Evolutionary conservation across 2,888 invertebrate genomes (phyloP), one percentile per base, ranked within the genome.

Genomic region (Macroteleia sp.): DNA sequence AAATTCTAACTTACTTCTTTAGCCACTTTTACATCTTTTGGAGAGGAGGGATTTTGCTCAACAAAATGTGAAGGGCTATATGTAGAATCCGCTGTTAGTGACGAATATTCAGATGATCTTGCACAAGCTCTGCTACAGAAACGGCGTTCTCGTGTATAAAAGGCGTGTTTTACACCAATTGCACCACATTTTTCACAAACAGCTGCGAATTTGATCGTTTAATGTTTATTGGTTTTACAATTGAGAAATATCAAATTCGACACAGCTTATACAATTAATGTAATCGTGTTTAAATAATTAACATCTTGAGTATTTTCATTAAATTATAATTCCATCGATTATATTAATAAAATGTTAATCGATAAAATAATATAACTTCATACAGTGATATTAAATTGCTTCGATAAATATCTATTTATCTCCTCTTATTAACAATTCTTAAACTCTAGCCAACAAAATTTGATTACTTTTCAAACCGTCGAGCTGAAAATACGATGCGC

Each of bases 161-260:
- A 97, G 10, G 96, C 96, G 90, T 96, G 96, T 87, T 96, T 96
- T 22, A 96, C 96, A 50, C 96, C 97, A 81, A 96, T 95, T 14
- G 96, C 95, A 48, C 96, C 96, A 91, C 97, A 97, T 90, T 95
- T 95, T 91, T 96, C 95, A 92, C 96, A 97, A 44, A 96, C 95
- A 85, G 96, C 96, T 96, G 88, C 20, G 81, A 67, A 41, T 25
- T n/a, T n/a, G n/a, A n/a, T n/a, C n/a, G n/a, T n/a, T n/a, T n/a
- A n/a, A n/a, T n/a, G n/a, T n/a, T n/a, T n/a, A n/a, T n/a, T n/a
- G n/a, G n/a, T n/a, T n/a, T n/a, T n/a, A n/a, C n/a, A n/a, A n/a
- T n/a, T n/a, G n/a, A n/a, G n/a, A n/a, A n/a, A n/a, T n/a, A n/a
- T n/a, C n/a, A n/a, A n/a, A n/a, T n/a, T n/a, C n/a, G n/a, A n/a